Evolutionary conservation across 2,888 invertebrate species (phyloP), one percentile per base, ranked within the genome.

Genomic region (Cremastinae sp.): DNA sequence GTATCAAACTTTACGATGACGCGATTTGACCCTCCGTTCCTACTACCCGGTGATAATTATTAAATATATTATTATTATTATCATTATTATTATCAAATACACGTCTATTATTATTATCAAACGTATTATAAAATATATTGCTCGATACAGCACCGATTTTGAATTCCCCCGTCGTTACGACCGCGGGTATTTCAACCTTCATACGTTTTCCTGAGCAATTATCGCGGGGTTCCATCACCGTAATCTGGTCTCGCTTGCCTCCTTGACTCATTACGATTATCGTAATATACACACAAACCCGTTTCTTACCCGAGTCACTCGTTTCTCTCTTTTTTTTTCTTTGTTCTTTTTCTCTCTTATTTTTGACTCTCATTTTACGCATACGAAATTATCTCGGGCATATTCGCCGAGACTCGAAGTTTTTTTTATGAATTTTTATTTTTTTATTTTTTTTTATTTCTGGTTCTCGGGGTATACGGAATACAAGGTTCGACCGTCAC

Each of bases 11-110:
- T 76, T 72, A 76, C 51, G 75, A 66, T 64, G 61, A 18, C 51
- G 58, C 14, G 9, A 18, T 49, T 18, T 37, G 45, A 35, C 62
- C 58, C 62, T 64, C 58, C 9, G 14, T 45, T 76, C 62, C 68
- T 66, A 56, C 58, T 22, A 66, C 43, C 2, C n/a, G 47, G 22
- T 18, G 72, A 64, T 72, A 56, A 76, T 76, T 70, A 53, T 70
- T 76, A n/a, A 72, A 76, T 76, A 62, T 45, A 64, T 72, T 58
- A 72, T n/a, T n/a, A n/a, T n/a, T n/a, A n/a, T n/a, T n/a, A n/a
- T n/a, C n/a, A n/a, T n/a, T n/a, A n/a, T n/a, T n/a, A n/a, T n/a
- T n/a, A n/a, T n/a, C n/a, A n/a, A n/a, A n/a, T n/a, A n/a, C n/a
- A n/a, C n/a, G n/a, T n/a, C n/a, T n/a, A n/a, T n/a, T n/a, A n/a